A percentile compares a stretch with the other conserved stretches of the same genome.
phyloP scores from a whole-genome alignment of 2,888 invertebrate genomes.

The Drosophila fungiperda region DNA sequence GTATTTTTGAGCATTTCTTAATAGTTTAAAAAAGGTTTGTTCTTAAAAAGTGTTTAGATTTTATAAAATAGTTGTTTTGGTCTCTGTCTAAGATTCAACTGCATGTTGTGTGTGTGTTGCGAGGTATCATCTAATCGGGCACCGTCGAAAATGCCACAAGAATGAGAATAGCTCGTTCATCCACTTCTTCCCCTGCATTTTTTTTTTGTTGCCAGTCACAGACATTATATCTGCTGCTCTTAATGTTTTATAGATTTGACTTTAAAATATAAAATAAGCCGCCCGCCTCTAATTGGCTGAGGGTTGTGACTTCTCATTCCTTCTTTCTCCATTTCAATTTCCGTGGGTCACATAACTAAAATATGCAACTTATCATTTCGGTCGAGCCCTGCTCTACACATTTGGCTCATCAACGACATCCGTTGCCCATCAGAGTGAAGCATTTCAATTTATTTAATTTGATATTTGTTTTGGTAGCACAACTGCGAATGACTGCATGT shows the following conservation, averaged over 20 bases:
- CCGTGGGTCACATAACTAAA: slow-evolving; percentile 33
- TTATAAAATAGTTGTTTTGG: not conserved
- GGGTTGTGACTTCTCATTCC: slow-evolving; percentile 1
- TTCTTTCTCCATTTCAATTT: not conserved
- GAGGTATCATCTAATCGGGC: not conserved
- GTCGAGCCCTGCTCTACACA: not conserved
- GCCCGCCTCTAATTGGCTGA: slow-evolving; percentile 43
- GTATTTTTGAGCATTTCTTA: not conserved
- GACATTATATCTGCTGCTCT: not conserved
- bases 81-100: not conserved
- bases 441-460: slow-evolving; percentile 74
- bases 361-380: slow-evolving; percentile 40
- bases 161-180: not conserved
- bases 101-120: not conserved
- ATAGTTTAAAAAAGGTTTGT: not conserved
- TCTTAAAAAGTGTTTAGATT: not conserved
- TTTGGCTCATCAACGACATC: slow-evolving; percentile 34
- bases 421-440: slow-evolving; percentile 9
- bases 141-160: not conserved
- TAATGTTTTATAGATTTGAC: slow-evolving; percentile 11
- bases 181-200: not conserved
- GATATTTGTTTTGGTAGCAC: slow-evolving; percentile 69
- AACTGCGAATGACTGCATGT: slow-evolving; percentile 37
- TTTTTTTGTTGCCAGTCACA: not conserved
- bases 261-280: slow-evolving; percentile 30